These are phyloP conservation scores for Isaurus tuberculatus DNA, from an alignment of 92 coral and sea anemone species.

Conservation along the genomic window DNA sequence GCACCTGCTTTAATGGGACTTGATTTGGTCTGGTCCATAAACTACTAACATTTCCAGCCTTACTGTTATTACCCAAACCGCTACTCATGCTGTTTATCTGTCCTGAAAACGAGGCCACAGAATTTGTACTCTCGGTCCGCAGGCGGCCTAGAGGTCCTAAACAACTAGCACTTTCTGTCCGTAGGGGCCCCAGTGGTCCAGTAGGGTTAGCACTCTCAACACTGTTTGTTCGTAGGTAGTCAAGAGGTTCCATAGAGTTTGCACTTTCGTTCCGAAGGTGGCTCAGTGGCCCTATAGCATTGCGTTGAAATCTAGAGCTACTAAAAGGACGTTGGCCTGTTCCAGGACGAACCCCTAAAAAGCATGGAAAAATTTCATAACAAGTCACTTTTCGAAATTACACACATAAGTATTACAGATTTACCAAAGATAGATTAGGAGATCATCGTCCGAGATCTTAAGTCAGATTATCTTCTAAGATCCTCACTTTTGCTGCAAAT, in stretches of 20 bases:
- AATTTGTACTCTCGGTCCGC: conserved; percentile 42
- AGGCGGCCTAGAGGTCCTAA: not conserved
- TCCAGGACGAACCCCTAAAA: conserved; percentile 64
- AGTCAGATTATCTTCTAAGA: too few species aligned
- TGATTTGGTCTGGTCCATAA: conserved; percentile 4
- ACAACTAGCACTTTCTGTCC: conserved; percentile 17
- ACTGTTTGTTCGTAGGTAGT: conserved; percentile 55
- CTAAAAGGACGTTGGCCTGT: conserved; percentile 76
- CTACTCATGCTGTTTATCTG: conserved; percentile 23
- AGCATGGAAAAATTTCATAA: not conserved
- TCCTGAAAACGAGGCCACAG: conserved; percentile 51
- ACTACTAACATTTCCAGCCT: not conserved
- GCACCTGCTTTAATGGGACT: conserved; percentile 48
- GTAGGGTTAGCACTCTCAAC: conserved; percentile 44
- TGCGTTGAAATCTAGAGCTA: conserved; percentile 71
- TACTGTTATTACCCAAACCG: conserved; percentile 9
- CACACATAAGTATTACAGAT: not conserved
- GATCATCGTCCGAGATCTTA: too few species aligned
- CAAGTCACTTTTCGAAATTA: not conserved
- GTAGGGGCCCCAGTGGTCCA: conserved; percentile 39
- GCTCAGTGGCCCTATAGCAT: conserved; percentile 69
- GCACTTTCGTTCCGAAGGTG: conserved; percentile 53
- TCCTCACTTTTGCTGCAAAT: too few species aligned
- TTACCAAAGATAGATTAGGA: too few species aligned
- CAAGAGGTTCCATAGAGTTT: conserved; percentile 62